A percentile compares a stretch with the other conserved stretches of the same genome.
phyloP scores from a whole-genome alignment of 1,140 invertebrate species.

The Charaxes varanes region DNA sequence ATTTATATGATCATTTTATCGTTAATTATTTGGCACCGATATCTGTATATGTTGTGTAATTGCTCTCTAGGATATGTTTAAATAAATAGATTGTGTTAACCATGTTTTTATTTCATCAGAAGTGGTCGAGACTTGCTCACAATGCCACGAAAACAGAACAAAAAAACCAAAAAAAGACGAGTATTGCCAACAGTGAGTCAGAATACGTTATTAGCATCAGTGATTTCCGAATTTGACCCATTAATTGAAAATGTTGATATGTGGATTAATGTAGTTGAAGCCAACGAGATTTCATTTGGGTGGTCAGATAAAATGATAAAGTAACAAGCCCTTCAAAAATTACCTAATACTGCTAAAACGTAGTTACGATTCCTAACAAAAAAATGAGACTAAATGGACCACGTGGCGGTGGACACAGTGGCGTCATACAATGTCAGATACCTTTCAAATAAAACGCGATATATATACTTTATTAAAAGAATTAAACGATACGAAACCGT shows the following conservation, averaged over 20 bases:
- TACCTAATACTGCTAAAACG: slow-evolving; percentile 22
- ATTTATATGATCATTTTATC: too few relatives aligned
- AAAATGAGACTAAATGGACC: slow-evolving; percentile 25
- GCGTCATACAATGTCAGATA: slow-evolving; percentile 18
- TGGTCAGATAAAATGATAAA: slow-evolving; percentile 25
- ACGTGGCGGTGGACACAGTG: slow-evolving; percentile 27
- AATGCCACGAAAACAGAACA: too few relatives aligned
- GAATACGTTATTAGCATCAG: slow-evolving; percentile 18
- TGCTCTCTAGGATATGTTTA: too few relatives aligned
- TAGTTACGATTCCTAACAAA: slow-evolving; percentile 25
- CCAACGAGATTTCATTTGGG: slow-evolving; percentile 22
- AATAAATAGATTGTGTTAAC: too few relatives aligned
- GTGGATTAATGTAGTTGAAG: slow-evolving; percentile 26
- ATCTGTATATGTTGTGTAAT: too few relatives aligned
- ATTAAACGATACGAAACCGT: slow-evolving; percentile 22
- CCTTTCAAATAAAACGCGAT: slow-evolving; percentile 24
- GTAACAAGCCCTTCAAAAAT: slow-evolving; percentile 29
- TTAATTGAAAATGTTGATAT: slow-evolving; percentile 22
- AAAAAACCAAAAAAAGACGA: too few relatives aligned
- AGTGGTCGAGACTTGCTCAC: too few relatives aligned
- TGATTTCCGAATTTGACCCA: slow-evolving; percentile 29
- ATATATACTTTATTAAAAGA: slow-evolving; percentile 23
- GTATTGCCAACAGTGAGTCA: too few relatives aligned
- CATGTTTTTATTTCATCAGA: too few relatives aligned
- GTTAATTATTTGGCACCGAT: too few relatives aligned